A percentile compares a stretch with the other conserved stretches of the same genome.
phyloP scores from a whole-genome alignment of 2,888 invertebrate species.

The Erebia ligea region DNA sequence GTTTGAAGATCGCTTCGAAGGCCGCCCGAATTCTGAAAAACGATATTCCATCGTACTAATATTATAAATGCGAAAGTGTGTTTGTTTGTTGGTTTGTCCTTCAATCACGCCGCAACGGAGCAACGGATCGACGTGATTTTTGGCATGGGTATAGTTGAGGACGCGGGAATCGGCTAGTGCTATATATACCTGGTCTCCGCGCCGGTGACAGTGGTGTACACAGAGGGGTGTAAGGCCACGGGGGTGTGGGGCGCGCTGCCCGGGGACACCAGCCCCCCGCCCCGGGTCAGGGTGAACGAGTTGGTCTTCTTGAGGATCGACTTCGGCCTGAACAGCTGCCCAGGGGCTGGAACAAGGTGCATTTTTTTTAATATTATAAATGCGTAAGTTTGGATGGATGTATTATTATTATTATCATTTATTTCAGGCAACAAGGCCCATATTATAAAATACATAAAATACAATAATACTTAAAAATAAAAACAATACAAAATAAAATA shows the following conservation, averaged over 20 bases:
- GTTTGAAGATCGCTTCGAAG: conserved; percentile 95
- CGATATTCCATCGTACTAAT: neutral
- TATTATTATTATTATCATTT: too few species aligned
- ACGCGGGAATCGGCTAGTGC: too few species aligned
- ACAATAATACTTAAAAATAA: too few species aligned
- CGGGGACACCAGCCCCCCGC: conserved; percentile 70
- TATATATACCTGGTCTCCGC: conserved; percentile 84
- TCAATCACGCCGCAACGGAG: too few species aligned
- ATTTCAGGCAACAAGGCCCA: too few species aligned
- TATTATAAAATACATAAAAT: too few species aligned
- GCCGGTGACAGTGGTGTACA: conserved; percentile 94
- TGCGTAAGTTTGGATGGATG: too few species aligned
- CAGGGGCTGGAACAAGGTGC: conserved; percentile 58
- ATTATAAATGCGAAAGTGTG: conserved; percentile 17
- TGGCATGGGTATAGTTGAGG: too few species aligned
- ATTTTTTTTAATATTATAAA: too few species aligned
- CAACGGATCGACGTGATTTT: too few species aligned
- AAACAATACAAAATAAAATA: too few species aligned
- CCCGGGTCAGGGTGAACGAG: conserved; percentile 88
- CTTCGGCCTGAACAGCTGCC: conserved; percentile 84
- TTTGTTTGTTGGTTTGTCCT: too few species aligned
- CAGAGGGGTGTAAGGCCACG: conserved; percentile 73
- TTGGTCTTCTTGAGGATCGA: conserved; percentile 97
- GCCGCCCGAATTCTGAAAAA: conserved; percentile 89
- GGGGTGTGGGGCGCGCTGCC: conserved; percentile 76